A percentile compares a stretch with the other conserved stretches of the same genome.
Evolutionary conservation across 2,113 vertebrate species (phyloP).

Genomic region (Cynocephalus volans): DNA sequence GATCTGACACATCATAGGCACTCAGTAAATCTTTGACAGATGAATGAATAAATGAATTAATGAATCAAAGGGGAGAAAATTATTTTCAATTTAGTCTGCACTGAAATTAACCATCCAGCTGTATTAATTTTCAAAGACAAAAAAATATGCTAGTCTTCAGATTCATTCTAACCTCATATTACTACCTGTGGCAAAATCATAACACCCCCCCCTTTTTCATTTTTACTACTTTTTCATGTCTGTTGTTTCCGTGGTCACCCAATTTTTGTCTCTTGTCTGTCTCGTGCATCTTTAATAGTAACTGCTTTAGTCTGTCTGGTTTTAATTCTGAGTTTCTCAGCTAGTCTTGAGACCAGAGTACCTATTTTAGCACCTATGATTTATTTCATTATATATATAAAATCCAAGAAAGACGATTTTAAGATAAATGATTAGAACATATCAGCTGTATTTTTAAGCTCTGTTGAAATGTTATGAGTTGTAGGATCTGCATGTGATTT

Average conservation of each 20-base stretch:
- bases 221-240: neutral
- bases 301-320: neutral
- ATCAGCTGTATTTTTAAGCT: neutral
- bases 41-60: constrained; percentile 25
- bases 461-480: neutral
- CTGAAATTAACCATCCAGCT: neutral
- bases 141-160: neutral
- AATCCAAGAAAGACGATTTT: neutral
- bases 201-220: neutral
- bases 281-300: constrained; percentile 33
- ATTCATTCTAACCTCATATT: neutral
- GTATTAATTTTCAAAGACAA: neutral
- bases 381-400: neutral
- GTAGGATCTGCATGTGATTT: neutral
- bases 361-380: neutral
- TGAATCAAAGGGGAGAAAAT: neutral
- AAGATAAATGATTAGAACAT: neutral
- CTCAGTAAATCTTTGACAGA: neutral
- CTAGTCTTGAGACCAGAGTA: neutral
- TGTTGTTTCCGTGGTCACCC: neutral
- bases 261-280: constrained; percentile 1
- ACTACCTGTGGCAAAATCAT: neutral
- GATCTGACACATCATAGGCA: too few species aligned
- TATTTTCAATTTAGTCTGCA: neutral
- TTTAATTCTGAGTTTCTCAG: constrained; percentile 23